These are phyloP conservation scores for Norana najaformis DNA, from an alignment of 2,888 invertebrate genomes.

Conservation along the genomic window DNA sequence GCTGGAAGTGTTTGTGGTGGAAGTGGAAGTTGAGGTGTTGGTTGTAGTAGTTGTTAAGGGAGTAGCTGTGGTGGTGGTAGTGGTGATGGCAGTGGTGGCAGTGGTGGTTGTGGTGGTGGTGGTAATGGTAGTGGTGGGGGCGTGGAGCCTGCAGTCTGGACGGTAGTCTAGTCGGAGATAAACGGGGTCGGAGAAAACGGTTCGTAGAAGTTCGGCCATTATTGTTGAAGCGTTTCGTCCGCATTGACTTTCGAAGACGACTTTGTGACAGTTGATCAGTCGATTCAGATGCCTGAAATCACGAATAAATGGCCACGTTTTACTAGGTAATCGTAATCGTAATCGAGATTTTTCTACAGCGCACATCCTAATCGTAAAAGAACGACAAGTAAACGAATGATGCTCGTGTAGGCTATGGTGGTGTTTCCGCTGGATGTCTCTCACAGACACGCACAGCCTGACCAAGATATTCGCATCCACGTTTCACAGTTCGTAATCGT, in stretches of 20 bases:
- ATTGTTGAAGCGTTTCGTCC: constrained; percentile 21
- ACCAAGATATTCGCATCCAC: too few species aligned
- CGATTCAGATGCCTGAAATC: constrained; percentile 18
- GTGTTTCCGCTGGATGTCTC: too few species aligned
- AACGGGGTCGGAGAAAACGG: constrained; percentile 24
- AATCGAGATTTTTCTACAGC: not conserved
- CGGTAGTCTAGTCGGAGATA: constrained; percentile 27
- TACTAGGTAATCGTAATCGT: not conserved
- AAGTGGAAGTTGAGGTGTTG: not conserved
- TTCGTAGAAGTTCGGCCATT: constrained; percentile 23
- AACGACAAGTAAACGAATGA: too few species aligned
- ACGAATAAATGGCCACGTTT: not conserved
- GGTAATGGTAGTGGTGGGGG: constrained; percentile 2
- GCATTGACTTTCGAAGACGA: constrained; percentile 23
- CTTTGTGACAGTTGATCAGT: constrained; percentile 13
- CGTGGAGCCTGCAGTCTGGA: constrained; percentile 35
- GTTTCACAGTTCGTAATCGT: too few species aligned
- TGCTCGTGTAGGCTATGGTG: too few species aligned
- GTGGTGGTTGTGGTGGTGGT: not conserved
- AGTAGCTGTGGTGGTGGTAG: not conserved
- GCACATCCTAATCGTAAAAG: too few species aligned
- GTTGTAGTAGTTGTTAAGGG: not conserved
- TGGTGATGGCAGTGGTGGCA: not conserved
- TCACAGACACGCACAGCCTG: too few species aligned
- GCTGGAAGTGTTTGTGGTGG: not conserved